Conservation (phyloP, 2,888 invertebrate species). For the Eupithecia subumbrata region DNA sequence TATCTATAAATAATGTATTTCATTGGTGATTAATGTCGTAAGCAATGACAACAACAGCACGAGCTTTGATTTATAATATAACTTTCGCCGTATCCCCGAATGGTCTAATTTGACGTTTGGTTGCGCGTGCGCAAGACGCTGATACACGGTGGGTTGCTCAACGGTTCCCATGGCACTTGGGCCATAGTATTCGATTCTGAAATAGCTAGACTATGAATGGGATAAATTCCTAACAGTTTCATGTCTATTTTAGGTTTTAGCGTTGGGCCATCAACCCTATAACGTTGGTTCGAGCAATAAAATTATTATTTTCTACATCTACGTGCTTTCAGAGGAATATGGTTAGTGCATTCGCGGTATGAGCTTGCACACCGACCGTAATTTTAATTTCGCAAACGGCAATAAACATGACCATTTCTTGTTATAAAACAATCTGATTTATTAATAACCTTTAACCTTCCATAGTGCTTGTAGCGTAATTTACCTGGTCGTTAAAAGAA, state of each 20-base stretch:
- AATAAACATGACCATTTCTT: conserved; percentile 26
- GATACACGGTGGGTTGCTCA: conserved; percentile 46
- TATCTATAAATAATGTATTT: conserved; percentile 48
- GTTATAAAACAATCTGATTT: conserved; percentile 21
- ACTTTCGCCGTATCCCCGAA: conserved; percentile 73
- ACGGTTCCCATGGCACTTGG: conserved; percentile 41
- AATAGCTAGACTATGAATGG: conserved; percentile 56
- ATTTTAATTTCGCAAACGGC: conserved; percentile 31
- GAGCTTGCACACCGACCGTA: conserved; percentile 22
- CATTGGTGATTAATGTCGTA: conserved; percentile 59
- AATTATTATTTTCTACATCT: conserved; percentile 35
- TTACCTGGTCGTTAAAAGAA: conserved; percentile 15
- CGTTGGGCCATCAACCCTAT: conserved; percentile 37
- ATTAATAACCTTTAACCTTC: conserved; percentile 27
- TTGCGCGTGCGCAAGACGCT: conserved; percentile 51
- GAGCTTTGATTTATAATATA: conserved; percentile 69
- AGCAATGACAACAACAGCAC: conserved; percentile 62
- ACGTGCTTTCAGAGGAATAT: conserved; percentile 30
- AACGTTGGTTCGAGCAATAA: conserved; percentile 32
- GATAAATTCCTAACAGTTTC: conserved; percentile 60
- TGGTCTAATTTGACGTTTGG: conserved; percentile 70
- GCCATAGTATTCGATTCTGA: conserved; percentile 40
- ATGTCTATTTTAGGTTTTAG: conserved; percentile 54
- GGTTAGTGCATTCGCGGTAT: conserved; percentile 29
- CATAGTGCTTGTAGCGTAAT: conserved; percentile 8